These are phyloP conservation scores for Arenaria interpres DNA, from an alignment of 2,113 vertebrate species.

Conservation along the genomic window DNA sequence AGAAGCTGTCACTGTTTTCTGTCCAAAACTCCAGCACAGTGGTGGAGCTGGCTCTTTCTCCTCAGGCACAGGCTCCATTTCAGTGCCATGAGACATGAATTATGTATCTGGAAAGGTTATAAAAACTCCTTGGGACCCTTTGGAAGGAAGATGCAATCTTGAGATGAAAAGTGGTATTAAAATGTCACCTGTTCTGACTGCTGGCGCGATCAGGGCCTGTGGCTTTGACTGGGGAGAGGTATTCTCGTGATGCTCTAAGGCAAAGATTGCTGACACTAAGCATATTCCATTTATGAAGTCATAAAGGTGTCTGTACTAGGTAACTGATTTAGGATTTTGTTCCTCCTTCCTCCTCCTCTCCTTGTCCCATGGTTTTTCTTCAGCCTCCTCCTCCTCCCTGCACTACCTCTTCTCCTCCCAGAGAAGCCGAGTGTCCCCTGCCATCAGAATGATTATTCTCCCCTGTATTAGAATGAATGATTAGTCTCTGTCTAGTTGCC, in stretches of 20 bases:
- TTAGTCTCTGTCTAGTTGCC: constrained; percentile 45
- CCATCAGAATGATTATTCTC: background rate
- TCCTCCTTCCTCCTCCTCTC: background rate
- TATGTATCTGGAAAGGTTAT: background rate
- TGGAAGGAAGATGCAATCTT: constrained; percentile 27
- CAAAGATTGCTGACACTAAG: constrained; percentile 30
- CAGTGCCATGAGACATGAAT: background rate
- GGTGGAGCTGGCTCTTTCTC: background rate
- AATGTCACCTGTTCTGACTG: background rate
- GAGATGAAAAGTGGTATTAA: constrained; percentile 40
- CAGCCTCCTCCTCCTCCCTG: background rate
- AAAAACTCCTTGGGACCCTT: constrained; percentile 20
- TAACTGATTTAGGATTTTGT: constrained; percentile 55
- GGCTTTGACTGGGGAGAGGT: background rate
- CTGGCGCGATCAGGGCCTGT: background rate
- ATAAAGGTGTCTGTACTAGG: constrained; percentile 40
- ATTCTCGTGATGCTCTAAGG: background rate
- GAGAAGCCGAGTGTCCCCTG: background rate
- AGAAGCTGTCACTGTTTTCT: background rate
- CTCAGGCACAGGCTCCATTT: background rate
- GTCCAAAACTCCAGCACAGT: background rate
- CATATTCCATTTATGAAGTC: constrained; percentile 46
- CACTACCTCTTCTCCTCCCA: background rate
- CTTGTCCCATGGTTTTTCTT: constrained; percentile 1
- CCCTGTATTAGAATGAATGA: constrained; percentile 16